Evolutionary conservation across 2,113 vertebrate genomes (phyloP).

Genomic region (Pelodiscus sinensis): DNA sequence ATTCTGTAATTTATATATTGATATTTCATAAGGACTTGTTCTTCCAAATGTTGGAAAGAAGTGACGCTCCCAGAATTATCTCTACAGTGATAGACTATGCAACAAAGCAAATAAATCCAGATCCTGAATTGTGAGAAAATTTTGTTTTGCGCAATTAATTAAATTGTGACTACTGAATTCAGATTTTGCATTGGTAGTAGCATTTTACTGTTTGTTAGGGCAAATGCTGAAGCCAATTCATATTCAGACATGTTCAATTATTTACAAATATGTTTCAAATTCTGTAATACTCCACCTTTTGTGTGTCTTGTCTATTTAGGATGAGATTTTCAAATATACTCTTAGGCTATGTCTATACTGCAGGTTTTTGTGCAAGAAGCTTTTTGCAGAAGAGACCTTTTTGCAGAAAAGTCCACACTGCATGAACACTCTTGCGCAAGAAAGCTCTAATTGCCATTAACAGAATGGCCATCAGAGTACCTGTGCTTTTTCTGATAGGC

Average conservation of each 20-base stretch:
- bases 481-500: too few species aligned
- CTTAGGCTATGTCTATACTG: too few species aligned
- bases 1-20: slow-evolving; percentile 39
- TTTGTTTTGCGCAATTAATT: neutral
- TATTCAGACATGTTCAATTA: neutral
- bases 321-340: neutral
- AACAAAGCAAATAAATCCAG: neutral
- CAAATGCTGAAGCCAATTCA: neutral
- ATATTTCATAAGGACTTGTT: neutral
- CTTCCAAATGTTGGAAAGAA: slow-evolving; percentile 3
- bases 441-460: too few species aligned
- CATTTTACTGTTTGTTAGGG: neutral
- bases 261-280: slow-evolving; percentile 6
- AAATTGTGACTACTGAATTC: neutral
- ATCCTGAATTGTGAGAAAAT: neutral
- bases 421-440: too few species aligned
- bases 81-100: neutral
- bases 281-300: neutral
- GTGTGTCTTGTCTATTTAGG: neutral
- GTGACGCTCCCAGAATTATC: neutral
- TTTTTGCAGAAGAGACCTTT: too few species aligned
- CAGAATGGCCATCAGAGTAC: too few species aligned
- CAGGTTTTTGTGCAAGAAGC: too few species aligned
- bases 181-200: slow-evolving; percentile 12
- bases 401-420: too few species aligned